A percentile compares a stretch with the other conserved stretches of the same genome.
Evolutionary conservation across 2,888 invertebrate species (phyloP).

Genomic region (Crioceris asparagi): DNA sequence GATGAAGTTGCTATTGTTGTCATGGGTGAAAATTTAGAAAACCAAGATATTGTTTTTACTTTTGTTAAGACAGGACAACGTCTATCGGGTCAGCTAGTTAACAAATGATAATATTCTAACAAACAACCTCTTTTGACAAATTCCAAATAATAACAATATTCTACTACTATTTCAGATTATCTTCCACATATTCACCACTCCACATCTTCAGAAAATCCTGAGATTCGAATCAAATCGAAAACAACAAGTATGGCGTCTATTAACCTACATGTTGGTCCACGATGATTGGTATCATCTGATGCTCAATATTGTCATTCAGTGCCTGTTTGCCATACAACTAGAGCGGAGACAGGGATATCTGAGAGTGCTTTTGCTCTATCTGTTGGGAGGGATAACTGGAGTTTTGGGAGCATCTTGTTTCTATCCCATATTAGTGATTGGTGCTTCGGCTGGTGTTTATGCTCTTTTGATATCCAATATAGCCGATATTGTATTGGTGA

Average conservation of each 20-base stretch:
- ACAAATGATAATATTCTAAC: too few relatives aligned
- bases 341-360: conserved; percentile 66
- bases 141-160: too few relatives aligned
- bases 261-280: conserved; percentile 72
- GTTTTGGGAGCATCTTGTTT: conserved; percentile 65
- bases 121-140: too few relatives aligned
- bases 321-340: conserved; percentile 44
- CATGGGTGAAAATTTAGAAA: too few relatives aligned
- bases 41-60: too few relatives aligned
- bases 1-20: too few relatives aligned
- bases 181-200: conserved; percentile 22
- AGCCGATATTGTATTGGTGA: conserved; percentile 70
- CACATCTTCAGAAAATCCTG: conserved; percentile 27
- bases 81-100: too few relatives aligned
- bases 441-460: conserved; percentile 86
- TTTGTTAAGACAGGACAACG: too few relatives aligned
- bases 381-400: conserved; percentile 64
- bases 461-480: conserved; percentile 78
- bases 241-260: conserved; percentile 64
- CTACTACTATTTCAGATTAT: conserved; percentile 24
- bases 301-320: conserved; percentile 64
- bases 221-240: conserved; percentile 55
- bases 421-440: conserved; percentile 71
- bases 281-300: conserved; percentile 64
- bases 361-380: conserved; percentile 60